Conservation (phyloP, 2,797 vertebrate species). For the Silurus lanzhouensis region DNA sequence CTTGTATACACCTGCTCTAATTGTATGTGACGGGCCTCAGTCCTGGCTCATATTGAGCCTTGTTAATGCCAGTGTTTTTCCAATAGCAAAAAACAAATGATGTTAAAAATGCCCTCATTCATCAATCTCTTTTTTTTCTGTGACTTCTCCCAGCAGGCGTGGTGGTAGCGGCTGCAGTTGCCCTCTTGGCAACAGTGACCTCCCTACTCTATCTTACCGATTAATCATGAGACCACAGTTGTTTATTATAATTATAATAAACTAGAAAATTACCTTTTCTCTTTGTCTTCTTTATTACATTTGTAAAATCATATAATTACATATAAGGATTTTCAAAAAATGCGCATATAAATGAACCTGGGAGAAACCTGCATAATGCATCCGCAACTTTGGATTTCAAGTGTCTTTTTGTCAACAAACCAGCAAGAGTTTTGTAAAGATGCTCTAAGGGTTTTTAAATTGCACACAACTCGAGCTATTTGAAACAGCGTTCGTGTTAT, state of each 20-base stretch:
- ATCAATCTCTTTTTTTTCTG: neutral
- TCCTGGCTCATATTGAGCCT: too few relatives aligned
- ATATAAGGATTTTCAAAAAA: too few relatives aligned
- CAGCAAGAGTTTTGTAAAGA: too few relatives aligned
- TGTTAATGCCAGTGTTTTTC: neutral
- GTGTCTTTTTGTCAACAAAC: too few relatives aligned
- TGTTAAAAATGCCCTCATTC: neutral
- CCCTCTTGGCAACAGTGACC: conserved; percentile 69
- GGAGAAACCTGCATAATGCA: too few relatives aligned
- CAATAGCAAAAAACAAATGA: neutral
- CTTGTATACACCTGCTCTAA: neutral
- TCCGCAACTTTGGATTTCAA: too few relatives aligned
- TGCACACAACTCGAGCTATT: too few relatives aligned
- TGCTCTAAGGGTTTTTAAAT: too few relatives aligned
- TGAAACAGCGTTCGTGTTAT: neutral
- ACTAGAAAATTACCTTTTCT: neutral
- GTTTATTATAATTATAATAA: neutral
- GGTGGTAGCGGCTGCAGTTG: conserved; percentile 60
- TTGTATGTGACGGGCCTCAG: neutral
- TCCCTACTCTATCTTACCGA: conserved; percentile 73
- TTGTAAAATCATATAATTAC: too few relatives aligned
- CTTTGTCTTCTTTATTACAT: neutral
- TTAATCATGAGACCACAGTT: neutral
- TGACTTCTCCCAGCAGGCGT: conserved; percentile 64
- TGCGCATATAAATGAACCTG: too few relatives aligned